Base-by-base conservation (phyloP, 2,797 vertebrate genomes). In the Spea hammondii region DNA sequence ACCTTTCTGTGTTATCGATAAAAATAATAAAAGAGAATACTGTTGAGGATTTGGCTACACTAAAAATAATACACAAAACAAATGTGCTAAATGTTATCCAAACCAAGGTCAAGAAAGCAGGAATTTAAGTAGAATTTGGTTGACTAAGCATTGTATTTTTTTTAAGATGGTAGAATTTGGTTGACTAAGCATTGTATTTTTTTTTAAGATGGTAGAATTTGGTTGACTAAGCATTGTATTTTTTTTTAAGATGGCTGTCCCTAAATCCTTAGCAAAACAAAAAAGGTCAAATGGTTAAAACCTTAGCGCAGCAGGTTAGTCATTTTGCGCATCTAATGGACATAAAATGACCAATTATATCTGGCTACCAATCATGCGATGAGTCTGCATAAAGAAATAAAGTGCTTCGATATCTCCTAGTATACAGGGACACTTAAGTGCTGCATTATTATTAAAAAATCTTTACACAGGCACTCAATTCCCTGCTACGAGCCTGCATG, bases 401-500 rank as follows among this genome's bases (percentile, higher is more conserved):
- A 73, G 79, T 73, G 79, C 75, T 77, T 82, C 69, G 70, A 82
- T 82, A 82, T 82, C 77, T 72, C 79, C 74, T 70, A 45, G 79
- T 77, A 73, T 82, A 69, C 79, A 14, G 79, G 74, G 74, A 69
- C 77, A 77, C 75, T 82, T 77, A 77, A 82, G 75, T 77, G 75
- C 74, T 69, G 48, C 79, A 82, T 77, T 82, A 82, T 82, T 82
- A 82, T 82, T 77, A 77, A 73, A 77, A 77, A 82, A 68, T 82
- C 74, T 82, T 82, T 77, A 77, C 79, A 77, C 74, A 68, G 68
- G 74, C 74, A 76, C 79, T 77, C 70, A 82, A 54, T 77, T 82
- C 79, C 79, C 79, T 54, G 79, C 79, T 77, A 82, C 59, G 79
- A 82, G 79, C 55, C 75, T 6, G 79, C 75, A 77, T 60, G 79